A percentile compares a stretch with the other conserved stretches of the same genome.
phyloP scores from a whole-genome alignment of 2,113 vertebrate species.

The Leucoraja erinaceus region DNA sequence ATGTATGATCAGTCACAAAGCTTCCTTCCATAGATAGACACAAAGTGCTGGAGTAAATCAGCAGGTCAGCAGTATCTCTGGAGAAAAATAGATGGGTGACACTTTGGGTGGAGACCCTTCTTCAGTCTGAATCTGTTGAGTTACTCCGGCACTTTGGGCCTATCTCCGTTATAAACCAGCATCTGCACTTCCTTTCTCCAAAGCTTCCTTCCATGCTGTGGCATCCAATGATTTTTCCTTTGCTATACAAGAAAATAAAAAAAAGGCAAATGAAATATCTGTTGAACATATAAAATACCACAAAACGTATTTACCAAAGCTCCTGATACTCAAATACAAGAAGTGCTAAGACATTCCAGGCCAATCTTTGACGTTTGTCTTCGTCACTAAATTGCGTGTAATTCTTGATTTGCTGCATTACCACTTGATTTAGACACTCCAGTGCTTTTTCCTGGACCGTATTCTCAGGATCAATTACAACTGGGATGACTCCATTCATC shows the following conservation, averaged over 20 bases:
- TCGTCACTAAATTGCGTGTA: conserved; percentile 44
- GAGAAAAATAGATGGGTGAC: too few species aligned
- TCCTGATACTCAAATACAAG: conserved; percentile 68
- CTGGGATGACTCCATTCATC: conserved; percentile 71
- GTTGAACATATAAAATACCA: neutral
- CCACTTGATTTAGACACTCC: conserved; percentile 71
- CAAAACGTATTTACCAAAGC: conserved; percentile 59
- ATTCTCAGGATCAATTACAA: conserved; percentile 71
- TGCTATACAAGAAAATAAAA: neutral
- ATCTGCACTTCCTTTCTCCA: too few species aligned
- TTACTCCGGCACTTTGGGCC: too few species aligned
- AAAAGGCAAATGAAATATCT: neutral
- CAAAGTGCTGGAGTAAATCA: too few species aligned
- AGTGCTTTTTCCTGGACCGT: conserved; percentile 82
- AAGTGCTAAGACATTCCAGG: conserved; percentile 75
- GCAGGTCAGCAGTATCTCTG: too few species aligned
- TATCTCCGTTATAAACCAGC: too few species aligned
- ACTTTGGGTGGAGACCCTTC: too few species aligned
- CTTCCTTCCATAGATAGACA: too few species aligned
- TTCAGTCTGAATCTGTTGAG: too few species aligned
- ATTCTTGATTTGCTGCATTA: conserved; percentile 68
- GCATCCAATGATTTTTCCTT: neutral
- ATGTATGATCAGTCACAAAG: too few species aligned
- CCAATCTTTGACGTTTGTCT: conserved; percentile 61
- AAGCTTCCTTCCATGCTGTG: neutral